Conservation (phyloP, 2,888 invertebrate species). For the Ryuthela nishihirai region DNA sequence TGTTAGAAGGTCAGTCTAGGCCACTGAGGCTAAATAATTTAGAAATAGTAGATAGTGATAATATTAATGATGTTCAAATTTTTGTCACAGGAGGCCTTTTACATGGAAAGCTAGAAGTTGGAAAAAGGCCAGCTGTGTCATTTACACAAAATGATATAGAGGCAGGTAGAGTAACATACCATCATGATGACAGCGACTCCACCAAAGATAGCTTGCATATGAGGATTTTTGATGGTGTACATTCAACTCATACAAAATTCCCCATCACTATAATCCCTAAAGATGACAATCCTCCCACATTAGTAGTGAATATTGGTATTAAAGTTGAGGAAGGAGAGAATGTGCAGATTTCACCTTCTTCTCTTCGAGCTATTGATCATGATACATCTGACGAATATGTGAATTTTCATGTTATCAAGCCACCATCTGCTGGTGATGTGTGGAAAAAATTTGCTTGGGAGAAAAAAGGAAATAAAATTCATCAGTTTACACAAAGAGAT, state of each 20-base stretch:
- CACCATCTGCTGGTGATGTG: conserved; percentile 48
- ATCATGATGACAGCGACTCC: conserved; percentile 44
- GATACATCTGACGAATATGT: conserved; percentile 49
- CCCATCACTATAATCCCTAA: conserved; percentile 49
- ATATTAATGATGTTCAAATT: conserved; percentile 46
- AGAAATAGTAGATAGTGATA: conserved; percentile 49
- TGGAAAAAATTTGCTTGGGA: conserved; percentile 45
- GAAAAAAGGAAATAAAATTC: conserved; percentile 46
- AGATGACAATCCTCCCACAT: conserved; percentile 50
- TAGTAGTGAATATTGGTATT: conserved; percentile 48
- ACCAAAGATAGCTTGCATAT: conserved; percentile 48
- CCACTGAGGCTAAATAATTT: conserved; percentile 45
- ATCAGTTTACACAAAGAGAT: conserved; percentile 49
- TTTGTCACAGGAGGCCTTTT: conserved; percentile 48
- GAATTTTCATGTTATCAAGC: conserved; percentile 46
- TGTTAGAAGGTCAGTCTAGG: conserved; percentile 50
- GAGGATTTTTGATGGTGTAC: conserved; percentile 48
- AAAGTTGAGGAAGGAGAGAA: conserved; percentile 48
- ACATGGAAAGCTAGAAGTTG: conserved; percentile 47
- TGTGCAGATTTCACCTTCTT: conserved; percentile 45
- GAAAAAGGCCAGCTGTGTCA: conserved; percentile 44
- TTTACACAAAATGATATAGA: conserved; percentile 30
- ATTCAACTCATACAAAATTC: conserved; percentile 47
- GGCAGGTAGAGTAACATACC: conserved; percentile 25
- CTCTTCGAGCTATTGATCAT: conserved; percentile 48